Evolutionary conservation across 2,113 vertebrate genomes (phyloP), one percentile per base, ranked within the genome.

Genomic region (Psephotus haematonotus): DNA sequence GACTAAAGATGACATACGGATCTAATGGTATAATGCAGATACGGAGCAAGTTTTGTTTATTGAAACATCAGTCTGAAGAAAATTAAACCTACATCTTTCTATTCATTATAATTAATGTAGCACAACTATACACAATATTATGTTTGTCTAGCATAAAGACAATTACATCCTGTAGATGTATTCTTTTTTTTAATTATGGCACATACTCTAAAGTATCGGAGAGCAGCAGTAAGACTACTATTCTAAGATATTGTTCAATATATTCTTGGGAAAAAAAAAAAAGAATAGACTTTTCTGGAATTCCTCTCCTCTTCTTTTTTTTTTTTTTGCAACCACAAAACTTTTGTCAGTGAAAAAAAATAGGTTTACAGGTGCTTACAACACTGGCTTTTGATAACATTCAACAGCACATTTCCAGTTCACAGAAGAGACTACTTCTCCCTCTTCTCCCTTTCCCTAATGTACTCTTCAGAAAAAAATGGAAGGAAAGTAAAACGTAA

Each of bases 301-400:
- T 24, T 35, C 46, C 18, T 31, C 17, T 4, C 2, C 2, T 5
- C n/a, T n/a, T n/a, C n/a, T 1, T 13, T 6, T 35, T 59, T 49
- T 55, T 69, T 79, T 52, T 39, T 44, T 68, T 71, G 53, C 14
- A 52, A 29, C 4, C 7, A 70, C 29, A 82, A 79, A 63, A 35
- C 12, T 7, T n/a, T n/a, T n/a, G n/a, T n/a, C n/a, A n/a, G n/a
- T n/a, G n/a, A n/a, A n/a, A n/a, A n/a, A n/a, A n/a, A n/a, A 57
- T 41, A 59, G 17, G 6, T 20, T 11, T 31, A 52, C 9, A 4
- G 3, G 24, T 44, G 49, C 37, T 47, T 59, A 20, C 6, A 57
- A 33, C 20, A 13, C 11, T 3, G 17, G 2, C 18, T 80, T 93
- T 63, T 43, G 17, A 80, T 44, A 77, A 37, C 88, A 90, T 68